These are phyloP conservation scores for Drosophila orena DNA, from an alignment of 1,140 invertebrate genomes.

Conservation along the genomic window DNA sequence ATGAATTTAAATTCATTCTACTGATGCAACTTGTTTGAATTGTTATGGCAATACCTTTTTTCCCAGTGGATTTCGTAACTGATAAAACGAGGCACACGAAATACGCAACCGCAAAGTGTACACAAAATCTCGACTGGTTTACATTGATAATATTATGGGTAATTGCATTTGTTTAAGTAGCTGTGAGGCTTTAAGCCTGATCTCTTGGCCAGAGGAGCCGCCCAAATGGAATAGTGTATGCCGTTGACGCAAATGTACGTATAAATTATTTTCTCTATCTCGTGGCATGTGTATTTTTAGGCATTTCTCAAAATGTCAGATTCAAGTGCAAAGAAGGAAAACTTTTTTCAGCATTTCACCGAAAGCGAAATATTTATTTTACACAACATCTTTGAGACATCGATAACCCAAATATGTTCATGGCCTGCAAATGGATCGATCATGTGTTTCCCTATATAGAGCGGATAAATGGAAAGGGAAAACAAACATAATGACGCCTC, in stretches of 20 bases:
- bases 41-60: neutral
- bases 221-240: constrained; percentile 60
- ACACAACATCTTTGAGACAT: constrained; percentile 1
- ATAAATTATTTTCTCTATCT: constrained; percentile 31
- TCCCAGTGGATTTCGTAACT: constrained; percentile 41
- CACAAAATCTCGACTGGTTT: constrained; percentile 49
- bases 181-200: constrained; percentile 30
- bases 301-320: constrained; percentile 64
- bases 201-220: constrained; percentile 53
- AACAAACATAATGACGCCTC: constrained; percentile 58
- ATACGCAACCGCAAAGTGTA: constrained; percentile 53
- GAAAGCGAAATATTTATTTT: constrained; percentile 5
- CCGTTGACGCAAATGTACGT: constrained; percentile 41
- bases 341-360: constrained; percentile 3
- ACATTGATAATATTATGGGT: constrained; percentile 65
- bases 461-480: constrained; percentile 38
- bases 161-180: constrained; percentile 25
- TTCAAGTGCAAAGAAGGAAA: constrained; percentile 53
- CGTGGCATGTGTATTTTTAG: constrained; percentile 36
- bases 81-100: constrained; percentile 40
- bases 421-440: constrained; percentile 2
- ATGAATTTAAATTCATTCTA: too few relatives aligned
- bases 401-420: constrained; percentile 15
- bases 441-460: constrained; percentile 16
- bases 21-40: too few relatives aligned